Base-by-base conservation (phyloP, 2,113 vertebrate genomes). In the Dicerorhinus sumatrensis region DNA sequence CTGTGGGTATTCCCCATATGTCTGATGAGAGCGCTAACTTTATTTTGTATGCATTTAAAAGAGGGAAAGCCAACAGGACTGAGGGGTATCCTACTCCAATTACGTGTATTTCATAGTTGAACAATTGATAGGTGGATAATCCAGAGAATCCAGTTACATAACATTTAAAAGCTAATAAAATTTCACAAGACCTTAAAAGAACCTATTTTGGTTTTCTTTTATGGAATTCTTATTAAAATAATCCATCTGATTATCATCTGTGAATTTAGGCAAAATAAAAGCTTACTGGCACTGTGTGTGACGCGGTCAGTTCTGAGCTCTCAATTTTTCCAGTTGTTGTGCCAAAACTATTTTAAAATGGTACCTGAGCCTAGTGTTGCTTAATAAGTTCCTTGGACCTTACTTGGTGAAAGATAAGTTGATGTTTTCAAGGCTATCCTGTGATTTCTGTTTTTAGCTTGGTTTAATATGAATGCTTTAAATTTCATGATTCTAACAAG, bases 281-380 rank as follows among this genome's bases (percentile, higher is more conserved):
- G 31, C 29, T 94, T 75, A 18, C 81, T 97, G 97, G 95, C 76
- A 72, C 81, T 81, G 39, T 97, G 58, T 54, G 33, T 70, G 80
- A 97, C 86, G 89, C 42, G 89, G 73, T 58, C 42, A 79, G 79
- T 95, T 96, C 90, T 87, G 93, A 76, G 69, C 72, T 90, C 89
- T 98, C 73, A 75, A 56, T 89, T 98, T 99, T 98, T 98, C 97
- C 98, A 95, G 14, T 58, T 81, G 31, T 94, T 92, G 63, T 96
- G 93, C 98, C 98, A 98, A 94, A 98, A 84, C 70, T 98, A 93
- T 97, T 98, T 95, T 96, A 89, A 97, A 75, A 54, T 56, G 46
- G 62, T 18, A 95, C 97, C 98, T 98, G 98, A 97, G 76, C 79
- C 42, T 33, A 72, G 33, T 20, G 46, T 39, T 77, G 96, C 91